Base-by-base conservation (phyloP, 2,113 vertebrate genomes). In the Aphelocoma coerulescens region DNA sequence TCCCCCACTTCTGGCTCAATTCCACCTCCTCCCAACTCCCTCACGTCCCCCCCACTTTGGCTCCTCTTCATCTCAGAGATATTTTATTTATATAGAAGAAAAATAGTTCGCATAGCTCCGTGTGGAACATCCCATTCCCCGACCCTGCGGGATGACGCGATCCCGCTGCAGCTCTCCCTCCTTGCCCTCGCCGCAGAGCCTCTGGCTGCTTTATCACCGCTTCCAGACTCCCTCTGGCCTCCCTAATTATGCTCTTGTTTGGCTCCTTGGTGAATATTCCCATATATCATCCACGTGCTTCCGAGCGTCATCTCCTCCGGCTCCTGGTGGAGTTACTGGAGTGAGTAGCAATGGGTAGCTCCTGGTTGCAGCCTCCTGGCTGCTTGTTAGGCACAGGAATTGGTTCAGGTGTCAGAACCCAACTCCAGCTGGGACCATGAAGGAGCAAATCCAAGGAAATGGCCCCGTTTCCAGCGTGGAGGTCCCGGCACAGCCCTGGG, bases 401-500 rank as follows among this genome's bases (percentile, higher is more conserved):
- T 0, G 3, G 7, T 17, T 57, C 48, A 9, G 55, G 55, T 37
- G 51, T 33, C 65, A 71, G 35, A 33, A 63, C 5, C 24, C 26
- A 41, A 3, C 22, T 49, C 68, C 69, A 58, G 18, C 37, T 1
- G 10, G 44, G 44, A 21, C 12, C 18, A 5, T 1, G 6, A 16
- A 63, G 52, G 43, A 82, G 52, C 17, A 88, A 23, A 67, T 72
- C 14, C 59, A 24, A 63, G 66, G 66, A 48, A 71, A 58, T 2
- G 0, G 1, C 23, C 24, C 32, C 0, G 0, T 74, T 74, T 22
- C 33, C 49, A 72, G 74, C 1, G 0, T 0, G 0, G 67, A 73
- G 76, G 63, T 51, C 14, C 44, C 0, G 0, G 73, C 63, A 22
- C 63, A 51, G 0, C 44, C 57, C 71, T 19, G 71, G 75, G 62